These are phyloP conservation scores for Hymenopus coronatus DNA, from an alignment of 2,888 invertebrate genomes.

Conservation along the genomic window DNA sequence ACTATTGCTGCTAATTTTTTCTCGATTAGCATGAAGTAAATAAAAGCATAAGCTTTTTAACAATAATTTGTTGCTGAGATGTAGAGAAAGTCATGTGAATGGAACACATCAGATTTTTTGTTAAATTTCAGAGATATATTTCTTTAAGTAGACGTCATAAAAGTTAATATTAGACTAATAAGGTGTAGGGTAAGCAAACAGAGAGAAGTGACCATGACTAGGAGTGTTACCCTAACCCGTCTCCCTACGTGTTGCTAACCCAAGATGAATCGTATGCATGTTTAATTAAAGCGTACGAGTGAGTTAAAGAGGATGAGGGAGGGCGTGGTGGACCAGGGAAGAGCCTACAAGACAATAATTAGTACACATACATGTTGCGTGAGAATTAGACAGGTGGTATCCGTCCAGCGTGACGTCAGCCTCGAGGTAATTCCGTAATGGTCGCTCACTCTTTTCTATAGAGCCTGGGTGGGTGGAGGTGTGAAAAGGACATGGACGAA, in stretches of 20 bases:
- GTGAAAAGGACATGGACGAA: background rate
- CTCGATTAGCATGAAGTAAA: too few species aligned
- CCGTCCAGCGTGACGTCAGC: constrained; percentile 1
- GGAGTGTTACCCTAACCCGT: background rate
- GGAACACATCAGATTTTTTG: too few species aligned
- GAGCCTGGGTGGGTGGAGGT: background rate
- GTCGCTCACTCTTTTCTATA: background rate
- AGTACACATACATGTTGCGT: background rate
- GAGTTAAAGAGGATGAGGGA: background rate
- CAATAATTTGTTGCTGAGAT: too few species aligned
- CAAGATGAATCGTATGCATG: constrained; percentile 12
- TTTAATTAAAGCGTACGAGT: constrained; percentile 23
- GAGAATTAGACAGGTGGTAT: constrained; percentile 15
- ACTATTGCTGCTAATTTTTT: too few species aligned
- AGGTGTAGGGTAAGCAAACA: too few species aligned
- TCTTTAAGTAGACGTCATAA: too few species aligned
- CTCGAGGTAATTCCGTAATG: background rate
- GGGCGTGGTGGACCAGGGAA: constrained; percentile 7
- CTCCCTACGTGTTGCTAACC: constrained; percentile 17
- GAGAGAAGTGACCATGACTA: background rate
- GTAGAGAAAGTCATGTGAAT: too few species aligned
- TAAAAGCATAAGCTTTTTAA: too few species aligned
- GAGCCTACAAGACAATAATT: constrained; percentile 8
- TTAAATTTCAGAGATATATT: too few species aligned
- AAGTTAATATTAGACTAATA: too few species aligned